These are phyloP conservation scores for Drosophila murphyi DNA, from an alignment of 1,140 invertebrate genomes.

Conservation along the genomic window DNA sequence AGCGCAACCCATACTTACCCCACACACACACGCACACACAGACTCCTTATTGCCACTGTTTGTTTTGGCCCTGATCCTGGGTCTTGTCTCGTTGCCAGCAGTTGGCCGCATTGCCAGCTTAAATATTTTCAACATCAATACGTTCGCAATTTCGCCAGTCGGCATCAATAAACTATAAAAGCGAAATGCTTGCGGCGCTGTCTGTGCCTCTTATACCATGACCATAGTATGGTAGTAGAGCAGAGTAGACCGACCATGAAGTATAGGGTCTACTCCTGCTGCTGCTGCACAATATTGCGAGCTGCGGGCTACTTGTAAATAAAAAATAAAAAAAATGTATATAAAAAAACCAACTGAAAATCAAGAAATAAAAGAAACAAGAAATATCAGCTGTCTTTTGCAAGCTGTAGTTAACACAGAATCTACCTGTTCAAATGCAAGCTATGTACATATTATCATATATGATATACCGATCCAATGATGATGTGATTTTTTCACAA, in stretches of 20 bases:
- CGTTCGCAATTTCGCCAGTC: constrained; percentile 69
- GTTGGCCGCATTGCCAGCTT: constrained; percentile 53
- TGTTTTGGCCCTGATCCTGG: no score
- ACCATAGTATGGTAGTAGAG: not conserved
- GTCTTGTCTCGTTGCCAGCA: not conserved
- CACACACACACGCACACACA: no score
- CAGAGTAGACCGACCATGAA: not conserved
- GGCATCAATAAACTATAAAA: constrained; percentile 82
- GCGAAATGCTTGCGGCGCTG: constrained; percentile 69
- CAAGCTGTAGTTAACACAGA: not conserved
- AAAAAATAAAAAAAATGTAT: constrained; percentile 36
- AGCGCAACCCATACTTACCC: no score
- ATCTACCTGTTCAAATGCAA: no score
- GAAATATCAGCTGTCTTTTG: not conserved
- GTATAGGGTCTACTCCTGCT: not conserved
- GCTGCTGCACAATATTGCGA: not conserved
- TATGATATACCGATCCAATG: no score
- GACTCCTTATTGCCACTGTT: not conserved
- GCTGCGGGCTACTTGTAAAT: constrained; percentile 65
- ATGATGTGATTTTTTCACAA: no score
- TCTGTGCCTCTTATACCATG: constrained; percentile 58
- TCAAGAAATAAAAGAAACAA: not conserved
- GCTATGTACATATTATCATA: no score
- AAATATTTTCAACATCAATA: constrained; percentile 79
- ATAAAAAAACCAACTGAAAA: not conserved